Base-by-base conservation (phyloP, 2,888 invertebrate species). In the Masnerella sp. region DNA sequence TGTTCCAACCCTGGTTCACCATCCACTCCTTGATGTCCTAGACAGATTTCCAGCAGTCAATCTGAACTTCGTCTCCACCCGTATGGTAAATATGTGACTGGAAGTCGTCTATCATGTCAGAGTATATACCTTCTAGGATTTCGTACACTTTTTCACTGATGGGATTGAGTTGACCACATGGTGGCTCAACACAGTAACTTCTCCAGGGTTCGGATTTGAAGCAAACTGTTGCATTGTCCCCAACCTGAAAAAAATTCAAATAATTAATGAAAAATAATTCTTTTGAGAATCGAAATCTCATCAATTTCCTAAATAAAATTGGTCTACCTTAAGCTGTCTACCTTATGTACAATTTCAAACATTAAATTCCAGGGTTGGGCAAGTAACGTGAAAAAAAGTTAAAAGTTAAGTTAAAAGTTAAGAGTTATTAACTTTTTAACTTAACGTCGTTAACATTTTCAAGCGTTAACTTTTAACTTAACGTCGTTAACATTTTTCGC, bases 91-190 rank as follows among this genome's bases (percentile, higher is more conserved):
- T 89, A 82, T 95, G 95, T 0, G 93, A 91, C 0, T 91, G 83
- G 84, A 94, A 94, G 45, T 91, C 89, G 0, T 90, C 89, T 12
- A 93, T 88, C 93, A 95, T 94, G 78, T 95, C 95, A 0, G 88
- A 87, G 85, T 94, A 95, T 59, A 96, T 92, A 70, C 92, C 93
- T 78, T 90, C 90, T 11, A 93, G 85, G 42, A 92, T 89, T 45
- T 93, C 90, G 81, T 95, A 95, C 4, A 95, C 88, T 52, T 89
- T 90, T 0, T 92, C 91, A 76, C 91, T 91, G 0, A 91, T 91
- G 0, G 95, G 94, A 88, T 95, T 94, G 5, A 95, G 88, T 83
- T 95, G 95, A 0, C 95, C 95, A 79, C 96, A 96, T 0, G 96
- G 96, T 1, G 96, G 95, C 81, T 95, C 95, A 9, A 94, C 94